These are phyloP conservation scores for Antechinus stuartii DNA, from an alignment of 2,113 vertebrate genomes.

Conservation along the genomic window DNA sequence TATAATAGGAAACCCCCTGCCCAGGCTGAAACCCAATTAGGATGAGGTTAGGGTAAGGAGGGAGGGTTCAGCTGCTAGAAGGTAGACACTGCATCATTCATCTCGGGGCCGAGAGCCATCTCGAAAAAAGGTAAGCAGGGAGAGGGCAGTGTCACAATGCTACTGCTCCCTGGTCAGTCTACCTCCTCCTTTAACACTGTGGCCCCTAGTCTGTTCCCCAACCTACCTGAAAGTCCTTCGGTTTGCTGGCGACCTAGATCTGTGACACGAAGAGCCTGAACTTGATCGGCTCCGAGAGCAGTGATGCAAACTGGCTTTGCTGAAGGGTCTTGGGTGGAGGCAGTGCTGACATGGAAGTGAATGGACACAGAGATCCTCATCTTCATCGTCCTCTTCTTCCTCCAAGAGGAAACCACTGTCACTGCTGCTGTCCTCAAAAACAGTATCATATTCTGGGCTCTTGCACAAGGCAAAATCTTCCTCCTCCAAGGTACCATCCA, in stretches of 20 bases:
- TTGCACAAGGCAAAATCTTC: conserved; percentile 83
- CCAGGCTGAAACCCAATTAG: not conserved
- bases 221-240: conserved; percentile 91
- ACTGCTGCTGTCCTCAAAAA: conserved; percentile 88
- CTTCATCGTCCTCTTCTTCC: conserved; percentile 81
- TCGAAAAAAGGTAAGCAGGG: not conserved
- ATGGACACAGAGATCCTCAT: conserved; percentile 76
- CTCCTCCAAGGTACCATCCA: conserved; percentile 84
- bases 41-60: not conserved
- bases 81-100: not conserved
- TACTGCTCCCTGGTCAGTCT: not conserved
- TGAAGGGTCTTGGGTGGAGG: conserved; percentile 82
- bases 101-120: not conserved
- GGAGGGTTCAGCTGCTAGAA: not conserved
- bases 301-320: conserved; percentile 80
- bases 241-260: conserved; percentile 89
- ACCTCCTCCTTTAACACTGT: not conserved
- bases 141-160: not conserved
- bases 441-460: conserved; percentile 83
- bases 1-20: not conserved
- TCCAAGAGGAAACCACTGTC: conserved; percentile 82
- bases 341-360: conserved; percentile 81
- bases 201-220: not conserved
- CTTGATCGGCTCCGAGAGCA: conserved; percentile 85
- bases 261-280: conserved; percentile 85